Conservation (phyloP, 64 coral and sea anemone species). For the Porites lutea region DNA sequence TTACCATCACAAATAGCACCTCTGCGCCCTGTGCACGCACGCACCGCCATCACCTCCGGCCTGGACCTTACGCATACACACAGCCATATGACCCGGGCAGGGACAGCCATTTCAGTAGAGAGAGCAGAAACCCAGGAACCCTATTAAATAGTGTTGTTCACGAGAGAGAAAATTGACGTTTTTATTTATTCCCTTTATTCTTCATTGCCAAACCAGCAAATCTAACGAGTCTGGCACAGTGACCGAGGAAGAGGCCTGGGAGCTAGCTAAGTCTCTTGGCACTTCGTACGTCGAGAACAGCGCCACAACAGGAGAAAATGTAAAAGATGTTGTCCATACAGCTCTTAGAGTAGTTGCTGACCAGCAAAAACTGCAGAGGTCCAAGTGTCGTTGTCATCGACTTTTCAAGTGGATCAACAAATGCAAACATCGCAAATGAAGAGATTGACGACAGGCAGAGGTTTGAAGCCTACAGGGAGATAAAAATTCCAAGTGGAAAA, state of each 20-base stretch:
- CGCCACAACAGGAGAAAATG: not conserved
- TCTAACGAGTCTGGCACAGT: not conserved
- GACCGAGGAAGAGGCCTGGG: not conserved
- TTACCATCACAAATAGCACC: too few relatives aligned
- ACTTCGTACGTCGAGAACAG: constrained; percentile 33
- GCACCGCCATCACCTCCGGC: too few relatives aligned
- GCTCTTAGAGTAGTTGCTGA: constrained; percentile 14
- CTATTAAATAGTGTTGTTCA: too few relatives aligned
- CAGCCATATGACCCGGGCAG: too few relatives aligned
- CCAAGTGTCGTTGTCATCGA: not conserved
- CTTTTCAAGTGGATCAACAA: constrained; percentile 5
- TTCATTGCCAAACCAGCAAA: not conserved
- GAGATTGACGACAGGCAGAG: not conserved
- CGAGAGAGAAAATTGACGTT: too few relatives aligned
- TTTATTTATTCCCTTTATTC: too few relatives aligned
- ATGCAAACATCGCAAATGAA: constrained; percentile 5
- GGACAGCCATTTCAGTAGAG: too few relatives aligned
- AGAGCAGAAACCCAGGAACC: too few relatives aligned
- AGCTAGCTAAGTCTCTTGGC: not conserved
- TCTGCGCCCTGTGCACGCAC: too few relatives aligned
- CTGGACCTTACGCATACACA: too few relatives aligned
- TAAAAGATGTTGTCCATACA: not conserved
- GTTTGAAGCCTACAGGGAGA: too few relatives aligned
- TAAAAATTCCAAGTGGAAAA: not conserved
- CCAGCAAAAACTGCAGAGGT: not conserved